Percentiles rank a stretch among this genome's conserved stretches.
Conservation (phyloP, 2,888 invertebrate species). For the Trichogramma dendrolimi region DNA sequence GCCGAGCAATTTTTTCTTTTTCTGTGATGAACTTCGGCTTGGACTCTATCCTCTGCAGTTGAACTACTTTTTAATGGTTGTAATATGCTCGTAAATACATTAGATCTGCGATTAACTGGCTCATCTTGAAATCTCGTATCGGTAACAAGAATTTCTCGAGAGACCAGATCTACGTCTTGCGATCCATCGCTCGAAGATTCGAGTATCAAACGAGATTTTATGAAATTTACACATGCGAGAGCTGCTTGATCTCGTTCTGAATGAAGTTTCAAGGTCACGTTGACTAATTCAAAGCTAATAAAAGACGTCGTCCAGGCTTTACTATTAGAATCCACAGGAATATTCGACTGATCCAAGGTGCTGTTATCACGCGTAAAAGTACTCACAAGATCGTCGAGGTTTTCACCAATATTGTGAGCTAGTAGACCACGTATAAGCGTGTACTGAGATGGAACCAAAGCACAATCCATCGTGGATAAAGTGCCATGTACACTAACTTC, state of each 20-base stretch:
- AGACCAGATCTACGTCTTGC: slow-evolving; percentile 88
- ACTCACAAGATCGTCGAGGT: slow-evolving; percentile 62
- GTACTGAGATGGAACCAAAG: slow-evolving; percentile 80
- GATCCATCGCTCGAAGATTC: slow-evolving; percentile 84
- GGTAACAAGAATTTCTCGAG: slow-evolving; percentile 79
- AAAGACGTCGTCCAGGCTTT: slow-evolving; percentile 75
- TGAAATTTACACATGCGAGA: slow-evolving; percentile 85
- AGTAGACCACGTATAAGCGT: slow-evolving; percentile 82
- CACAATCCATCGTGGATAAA: slow-evolving; percentile 77
- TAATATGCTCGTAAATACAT: slow-evolving; percentile 85
- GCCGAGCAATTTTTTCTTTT: slow-evolving; percentile 66
- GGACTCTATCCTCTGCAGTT: slow-evolving; percentile 58
- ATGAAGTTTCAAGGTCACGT: slow-evolving; percentile 75
- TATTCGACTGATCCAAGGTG: slow-evolving; percentile 34
- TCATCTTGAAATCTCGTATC: slow-evolving; percentile 69
- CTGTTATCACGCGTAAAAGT: slow-evolving; percentile 40
- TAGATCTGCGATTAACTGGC: slow-evolving; percentile 69
- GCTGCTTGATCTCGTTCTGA: slow-evolving; percentile 58
- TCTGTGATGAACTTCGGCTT: slow-evolving; percentile 73
- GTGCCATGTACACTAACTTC: slow-evolving; percentile 82
- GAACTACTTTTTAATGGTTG: slow-evolving; percentile 65
- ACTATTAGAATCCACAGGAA: slow-evolving; percentile 33
- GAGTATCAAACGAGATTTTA: slow-evolving; percentile 79
- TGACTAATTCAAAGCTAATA: slow-evolving; percentile 76
- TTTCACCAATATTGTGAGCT: slow-evolving; percentile 85